phyloP scores from a whole-genome alignment of 2,113 vertebrate species.

The Euleptes europaea region DNA sequence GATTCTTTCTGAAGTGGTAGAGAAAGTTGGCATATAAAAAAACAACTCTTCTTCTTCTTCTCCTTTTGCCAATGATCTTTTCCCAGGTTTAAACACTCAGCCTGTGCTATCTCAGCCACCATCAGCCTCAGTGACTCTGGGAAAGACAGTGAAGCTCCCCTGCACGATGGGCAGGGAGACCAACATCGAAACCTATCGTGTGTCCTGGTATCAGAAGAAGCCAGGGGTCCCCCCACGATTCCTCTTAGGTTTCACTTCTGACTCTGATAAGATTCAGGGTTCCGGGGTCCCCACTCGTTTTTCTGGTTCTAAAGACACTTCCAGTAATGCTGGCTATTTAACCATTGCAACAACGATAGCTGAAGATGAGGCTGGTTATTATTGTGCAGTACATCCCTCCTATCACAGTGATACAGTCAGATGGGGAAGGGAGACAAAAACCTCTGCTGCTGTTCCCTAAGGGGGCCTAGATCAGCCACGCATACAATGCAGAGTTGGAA shows the following conservation, averaged over 20 bases:
- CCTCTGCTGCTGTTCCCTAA: too few species aligned
- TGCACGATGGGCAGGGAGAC: background rate
- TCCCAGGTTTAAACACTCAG: background rate
- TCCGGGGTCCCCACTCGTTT: constrained; percentile 5
- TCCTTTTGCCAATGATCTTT: background rate
- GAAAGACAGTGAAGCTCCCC: background rate
- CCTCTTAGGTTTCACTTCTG: constrained; percentile 14
- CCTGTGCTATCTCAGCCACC: background rate
- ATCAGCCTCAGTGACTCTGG: accelerated
- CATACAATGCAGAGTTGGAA: too few species aligned
- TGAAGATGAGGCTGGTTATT: too few species aligned
- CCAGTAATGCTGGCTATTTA: accelerated
- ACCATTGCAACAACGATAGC: constrained; percentile 33
- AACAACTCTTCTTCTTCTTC: too few species aligned
- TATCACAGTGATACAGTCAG: background rate
- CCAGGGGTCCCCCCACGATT: background rate
- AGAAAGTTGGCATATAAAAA: too few species aligned
- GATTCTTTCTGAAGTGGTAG: too few species aligned
- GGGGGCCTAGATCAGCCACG: too few species aligned
- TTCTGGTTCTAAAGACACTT: background rate
- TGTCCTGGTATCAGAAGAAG: constrained; percentile 20
- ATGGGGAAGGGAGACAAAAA: too few species aligned
- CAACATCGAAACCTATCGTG: background rate
- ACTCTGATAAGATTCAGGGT: accelerated
- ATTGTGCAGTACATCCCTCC: background rate